phyloP scores from a whole-genome alignment of 2,113 vertebrate species.

The Athene cunicularia region DNA sequence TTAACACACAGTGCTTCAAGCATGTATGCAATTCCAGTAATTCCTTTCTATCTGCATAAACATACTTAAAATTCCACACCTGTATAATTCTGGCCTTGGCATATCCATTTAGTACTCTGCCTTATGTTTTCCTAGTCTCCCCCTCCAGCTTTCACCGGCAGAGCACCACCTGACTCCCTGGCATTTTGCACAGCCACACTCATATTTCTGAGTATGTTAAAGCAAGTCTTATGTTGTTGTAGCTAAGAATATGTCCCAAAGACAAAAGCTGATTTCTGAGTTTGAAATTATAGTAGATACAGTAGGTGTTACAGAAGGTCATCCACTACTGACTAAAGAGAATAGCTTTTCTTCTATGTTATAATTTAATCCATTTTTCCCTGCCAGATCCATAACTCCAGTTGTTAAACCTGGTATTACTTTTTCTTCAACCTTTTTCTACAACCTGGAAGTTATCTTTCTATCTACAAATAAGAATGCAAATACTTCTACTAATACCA shows the following conservation, averaged over 20 bases:
- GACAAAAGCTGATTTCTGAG: not conserved
- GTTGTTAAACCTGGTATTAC: not conserved
- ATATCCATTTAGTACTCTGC: not conserved
- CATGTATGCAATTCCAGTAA: not conserved
- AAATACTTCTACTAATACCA: not conserved
- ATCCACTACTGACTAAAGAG: not conserved
- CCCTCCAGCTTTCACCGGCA: not conserved
- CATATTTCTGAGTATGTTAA: not conserved
- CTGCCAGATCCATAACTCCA: not conserved
- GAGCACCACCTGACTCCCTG: not conserved
- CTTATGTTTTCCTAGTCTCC: not conserved
- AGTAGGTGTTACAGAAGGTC: not conserved
- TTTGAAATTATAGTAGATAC: not conserved
- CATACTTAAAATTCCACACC: not conserved
- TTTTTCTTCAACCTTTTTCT: not conserved
- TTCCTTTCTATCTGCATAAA: not conserved
- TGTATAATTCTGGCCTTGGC: not conserved
- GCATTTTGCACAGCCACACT: not conserved
- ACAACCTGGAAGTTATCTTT: not conserved
- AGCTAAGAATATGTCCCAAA: not conserved
- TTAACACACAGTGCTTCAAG: not conserved
- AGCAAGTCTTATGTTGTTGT: not conserved
- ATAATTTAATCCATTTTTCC: not conserved
- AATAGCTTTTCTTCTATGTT: not conserved
- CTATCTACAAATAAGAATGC: not conserved